phyloP scores from a whole-genome alignment of 1,140 invertebrate species.

The Drosophila erecta region DNA sequence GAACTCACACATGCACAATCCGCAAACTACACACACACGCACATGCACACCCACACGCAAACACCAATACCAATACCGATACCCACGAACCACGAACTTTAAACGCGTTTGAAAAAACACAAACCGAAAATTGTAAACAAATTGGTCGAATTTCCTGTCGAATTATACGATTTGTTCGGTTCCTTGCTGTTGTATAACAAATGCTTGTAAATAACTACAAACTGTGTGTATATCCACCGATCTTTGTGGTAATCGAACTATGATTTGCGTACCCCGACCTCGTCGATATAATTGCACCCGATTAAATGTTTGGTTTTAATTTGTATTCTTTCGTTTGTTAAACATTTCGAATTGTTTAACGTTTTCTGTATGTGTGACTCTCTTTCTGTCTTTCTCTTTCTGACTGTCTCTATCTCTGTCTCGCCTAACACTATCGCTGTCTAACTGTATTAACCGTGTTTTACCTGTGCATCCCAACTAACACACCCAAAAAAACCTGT shows the following conservation, averaged over 20 bases:
- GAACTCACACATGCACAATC: conserved; percentile 9
- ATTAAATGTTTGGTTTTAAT: conserved; percentile 13
- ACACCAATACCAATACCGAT: not conserved
- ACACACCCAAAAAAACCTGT: conserved; percentile 52
- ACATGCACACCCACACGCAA: not conserved
- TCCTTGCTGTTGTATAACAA: conserved; percentile 41
- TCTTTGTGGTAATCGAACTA: conserved; percentile 30
- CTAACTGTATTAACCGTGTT: conserved; percentile 74
- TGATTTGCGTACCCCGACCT: conserved; percentile 31
- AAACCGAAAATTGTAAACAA: conserved; percentile 29
- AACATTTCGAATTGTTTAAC: conserved; percentile 62
- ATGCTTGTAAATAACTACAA: conserved; percentile 44
- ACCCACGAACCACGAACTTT: conserved; percentile 26
- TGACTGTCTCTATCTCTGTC: conserved; percentile 64
- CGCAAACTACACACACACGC: not conserved
- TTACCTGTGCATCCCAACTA: conserved; percentile 64
- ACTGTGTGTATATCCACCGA: conserved; percentile 29
- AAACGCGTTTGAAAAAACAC: conserved; percentile 74
- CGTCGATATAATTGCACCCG: conserved; percentile 30
- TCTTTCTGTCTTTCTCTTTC: conserved; percentile 73
- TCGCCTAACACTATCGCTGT: conserved; percentile 68
- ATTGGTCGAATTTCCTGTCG: conserved; percentile 51
- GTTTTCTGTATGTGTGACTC: conserved; percentile 78
- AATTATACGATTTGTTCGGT: conserved; percentile 29
- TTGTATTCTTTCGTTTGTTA: conserved; percentile 16